Percentiles rank a stretch among this genome's conserved stretches.
Conservation (phyloP, 2,797 vertebrate species). For the Melanotaenia parkinsoni region DNA sequence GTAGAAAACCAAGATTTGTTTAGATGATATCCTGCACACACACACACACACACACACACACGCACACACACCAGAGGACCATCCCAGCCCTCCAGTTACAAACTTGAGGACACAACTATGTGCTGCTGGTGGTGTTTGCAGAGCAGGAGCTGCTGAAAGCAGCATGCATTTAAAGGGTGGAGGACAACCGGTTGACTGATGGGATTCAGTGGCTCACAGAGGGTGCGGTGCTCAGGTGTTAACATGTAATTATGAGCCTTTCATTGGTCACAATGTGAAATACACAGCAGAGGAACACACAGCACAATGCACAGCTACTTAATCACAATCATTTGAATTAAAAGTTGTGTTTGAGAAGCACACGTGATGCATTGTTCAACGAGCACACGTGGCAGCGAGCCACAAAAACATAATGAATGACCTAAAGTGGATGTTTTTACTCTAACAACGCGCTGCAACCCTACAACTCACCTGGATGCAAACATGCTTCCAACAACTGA, state of each 20-base stretch:
- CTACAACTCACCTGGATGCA: background rate
- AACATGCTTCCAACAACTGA: background rate
- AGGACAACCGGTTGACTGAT: constrained; percentile 80
- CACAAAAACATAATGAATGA: constrained; percentile 21
- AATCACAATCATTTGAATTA: constrained; percentile 64
- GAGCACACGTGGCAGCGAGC: constrained; percentile 15
- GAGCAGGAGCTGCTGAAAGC: constrained; percentile 67
- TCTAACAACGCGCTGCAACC: background rate
- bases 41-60: constrained; percentile 34
- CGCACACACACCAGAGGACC: constrained; percentile 48
- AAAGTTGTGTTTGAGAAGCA: constrained; percentile 50
- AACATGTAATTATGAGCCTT: constrained; percentile 85
- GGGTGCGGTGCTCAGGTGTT: constrained; percentile 79
- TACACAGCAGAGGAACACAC: constrained; percentile 71
- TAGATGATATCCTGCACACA: constrained; percentile 54
- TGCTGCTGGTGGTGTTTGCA: constrained; percentile 74
- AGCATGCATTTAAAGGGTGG: constrained; percentile 67
- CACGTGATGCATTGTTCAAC: constrained; percentile 53
- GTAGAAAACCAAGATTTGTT: constrained; percentile 56
- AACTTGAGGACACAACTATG: constrained; percentile 75
- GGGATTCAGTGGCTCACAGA: constrained; percentile 79
- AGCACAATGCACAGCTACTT: constrained; percentile 59
- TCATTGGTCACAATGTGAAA: constrained; percentile 81
- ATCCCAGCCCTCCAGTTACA: constrained; percentile 84
- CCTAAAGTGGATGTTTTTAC: background rate